Evolutionary conservation across 2,888 invertebrate genomes (phyloP).

Genomic region (Acanthoscelides obtectus): DNA sequence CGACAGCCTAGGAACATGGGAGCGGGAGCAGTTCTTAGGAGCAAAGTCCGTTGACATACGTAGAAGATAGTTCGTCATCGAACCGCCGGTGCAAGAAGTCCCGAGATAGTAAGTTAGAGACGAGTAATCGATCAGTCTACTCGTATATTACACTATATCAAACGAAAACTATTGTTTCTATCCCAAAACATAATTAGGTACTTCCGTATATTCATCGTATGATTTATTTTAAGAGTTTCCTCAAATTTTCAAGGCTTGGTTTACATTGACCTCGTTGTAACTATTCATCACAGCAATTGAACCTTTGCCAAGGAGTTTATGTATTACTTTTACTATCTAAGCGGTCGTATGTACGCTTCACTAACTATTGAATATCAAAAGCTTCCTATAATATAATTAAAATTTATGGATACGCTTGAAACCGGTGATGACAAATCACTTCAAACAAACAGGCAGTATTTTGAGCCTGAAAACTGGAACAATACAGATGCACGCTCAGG

Average conservation of each 20-base stretch:
- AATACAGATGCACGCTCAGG: background rate
- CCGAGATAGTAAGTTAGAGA: too few relatives aligned
- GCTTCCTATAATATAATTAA: background rate
- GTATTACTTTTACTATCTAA: background rate
- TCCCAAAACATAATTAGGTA: too few relatives aligned
- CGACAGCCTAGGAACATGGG: too few relatives aligned
- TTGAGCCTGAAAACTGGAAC: background rate
- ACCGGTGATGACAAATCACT: background rate
- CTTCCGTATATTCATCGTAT: too few relatives aligned
- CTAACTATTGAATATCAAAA: background rate
- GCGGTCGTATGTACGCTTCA: background rate
- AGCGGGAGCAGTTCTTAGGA: too few relatives aligned
- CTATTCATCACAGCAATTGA: background rate
- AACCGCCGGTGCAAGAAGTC: too few relatives aligned
- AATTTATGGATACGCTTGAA: background rate
- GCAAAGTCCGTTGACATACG: too few relatives aligned
- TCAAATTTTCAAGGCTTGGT: background rate
- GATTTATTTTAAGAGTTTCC: background rate
- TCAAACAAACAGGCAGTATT: background rate
- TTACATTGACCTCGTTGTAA: background rate
- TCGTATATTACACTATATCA: too few relatives aligned
- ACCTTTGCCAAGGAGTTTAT: background rate
- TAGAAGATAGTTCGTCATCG: too few relatives aligned
- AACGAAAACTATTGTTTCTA: too few relatives aligned
- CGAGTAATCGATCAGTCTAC: too few relatives aligned